Percentiles rank a stretch among this genome's conserved stretches.
Evolutionary conservation across 2,113 vertebrate genomes (phyloP).

Genomic region (Serilophus lunatus): DNA sequence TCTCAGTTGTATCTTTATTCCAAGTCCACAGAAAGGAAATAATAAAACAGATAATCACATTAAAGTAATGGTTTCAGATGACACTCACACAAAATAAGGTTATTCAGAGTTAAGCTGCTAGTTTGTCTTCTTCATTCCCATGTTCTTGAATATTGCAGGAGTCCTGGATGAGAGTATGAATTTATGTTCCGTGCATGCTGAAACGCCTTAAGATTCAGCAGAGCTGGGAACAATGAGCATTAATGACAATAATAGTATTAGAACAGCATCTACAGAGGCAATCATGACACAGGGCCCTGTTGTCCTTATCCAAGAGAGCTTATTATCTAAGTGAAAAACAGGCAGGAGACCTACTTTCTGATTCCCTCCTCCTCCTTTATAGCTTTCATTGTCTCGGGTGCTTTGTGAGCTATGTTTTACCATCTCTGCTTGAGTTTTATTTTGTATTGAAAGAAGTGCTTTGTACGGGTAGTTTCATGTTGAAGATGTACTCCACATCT

Average conservation of each 20-base stretch:
- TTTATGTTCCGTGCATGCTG: conserved; percentile 10
- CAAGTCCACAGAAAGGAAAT: conserved; percentile 47
- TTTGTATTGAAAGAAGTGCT: not conserved
- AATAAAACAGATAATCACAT: conserved; percentile 60
- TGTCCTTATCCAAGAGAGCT: not conserved
- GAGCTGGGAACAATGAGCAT: conserved; percentile 8
- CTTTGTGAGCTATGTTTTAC: not conserved
- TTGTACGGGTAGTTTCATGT: rapidly evolving
- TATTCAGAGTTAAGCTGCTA: conserved; percentile 57
- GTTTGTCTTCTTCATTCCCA: conserved; percentile 42
- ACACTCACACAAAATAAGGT: conserved; percentile 45
- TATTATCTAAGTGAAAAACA: not conserved
- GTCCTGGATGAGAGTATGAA: conserved; percentile 6
- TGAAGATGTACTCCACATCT: not conserved
- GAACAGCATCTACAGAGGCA: not conserved
- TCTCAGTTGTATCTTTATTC: conserved; percentile 59
- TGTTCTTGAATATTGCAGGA: conserved; percentile 31
- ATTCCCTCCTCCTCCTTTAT: not conserved
- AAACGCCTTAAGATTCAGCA: not conserved
- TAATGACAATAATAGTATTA: conserved; percentile 12
- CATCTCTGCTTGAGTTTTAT: not conserved
- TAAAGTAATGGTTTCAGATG: conserved; percentile 53
- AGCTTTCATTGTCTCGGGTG: not conserved
- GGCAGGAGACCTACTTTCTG: not conserved
- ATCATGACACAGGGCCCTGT: not conserved